Base-by-base conservation (phyloP, 2,888 invertebrate genomes). In the Proisotoma minuta region DNA sequence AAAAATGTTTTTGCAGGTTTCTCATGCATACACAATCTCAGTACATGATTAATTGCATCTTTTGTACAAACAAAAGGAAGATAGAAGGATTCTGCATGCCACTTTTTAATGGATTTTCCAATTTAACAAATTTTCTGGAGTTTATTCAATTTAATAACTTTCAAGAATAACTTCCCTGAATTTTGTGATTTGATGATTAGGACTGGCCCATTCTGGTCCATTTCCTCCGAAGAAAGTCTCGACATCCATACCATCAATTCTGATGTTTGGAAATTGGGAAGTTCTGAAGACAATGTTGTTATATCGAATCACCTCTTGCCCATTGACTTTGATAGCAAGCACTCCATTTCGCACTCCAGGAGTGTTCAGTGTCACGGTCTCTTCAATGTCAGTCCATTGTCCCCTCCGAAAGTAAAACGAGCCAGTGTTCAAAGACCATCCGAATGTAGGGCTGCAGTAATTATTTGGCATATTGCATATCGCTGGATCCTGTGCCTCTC, bases 401-500 rank as follows among this genome's bases (percentile, higher is more conserved):
- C 50, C 60, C 0, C 62, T 24, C 22, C 40, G 48, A 52, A 68
- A 63, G 1, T 39, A 49, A 54, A 68, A 68, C 0, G 65, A 57
- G 1, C 68, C 68, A 1, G 60, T 65, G 57, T 67, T 71, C 1
- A 71, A 27, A 2, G 67, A 67, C 71, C 71, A 71, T 39, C 71
- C 71, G 39, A 59, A 71, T 12, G 56, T 60, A 1, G 70, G 70
- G 29, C 49, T 58, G 59, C 71, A 71, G 56, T 67, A 65, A 53
- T 71, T 71, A 18, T 54, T 56, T 8, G 71, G 69, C 50, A 57
- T 63, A 28, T 65, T 47, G 49, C 71, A 71, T 52, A 71, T 69
- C 15, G 60, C 60, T 24, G 68, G 71, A 40, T 71, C 68, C 51
- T 71, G 71, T 3, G 71, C 69, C 10, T 71, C 64, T 0, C 71